phyloP scores from a whole-genome alignment of 2,888 invertebrate genomes.

The Aricia artaxerxes region DNA sequence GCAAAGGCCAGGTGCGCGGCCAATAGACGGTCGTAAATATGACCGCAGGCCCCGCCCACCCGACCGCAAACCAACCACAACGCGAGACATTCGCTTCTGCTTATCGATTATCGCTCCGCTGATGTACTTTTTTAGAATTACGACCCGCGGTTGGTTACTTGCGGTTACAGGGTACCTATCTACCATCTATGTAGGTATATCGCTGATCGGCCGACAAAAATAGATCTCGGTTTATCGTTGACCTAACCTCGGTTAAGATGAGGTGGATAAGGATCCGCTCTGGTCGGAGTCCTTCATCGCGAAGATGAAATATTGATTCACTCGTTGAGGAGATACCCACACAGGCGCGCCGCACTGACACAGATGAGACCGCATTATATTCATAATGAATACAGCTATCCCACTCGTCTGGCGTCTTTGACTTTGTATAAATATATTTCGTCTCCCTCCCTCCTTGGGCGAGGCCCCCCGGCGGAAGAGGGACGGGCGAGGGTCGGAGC shows the following conservation, averaged over 20 bases:
- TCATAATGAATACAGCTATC: constrained; percentile 81
- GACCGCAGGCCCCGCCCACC: constrained; percentile 83
- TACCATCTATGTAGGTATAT: neutral
- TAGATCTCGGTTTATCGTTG: too few species aligned
- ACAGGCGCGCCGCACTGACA: constrained; percentile 68
- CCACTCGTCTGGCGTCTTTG: constrained; percentile 78
- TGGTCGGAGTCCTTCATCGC: constrained; percentile 60
- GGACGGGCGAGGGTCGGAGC: constrained; percentile 72
- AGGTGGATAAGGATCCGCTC: constrained; percentile 47
- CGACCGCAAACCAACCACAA: constrained; percentile 84
- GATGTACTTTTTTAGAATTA: constrained; percentile 65
- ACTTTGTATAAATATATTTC: constrained; percentile 80
- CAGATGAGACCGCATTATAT: constrained; percentile 77
- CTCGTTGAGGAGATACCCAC: constrained; percentile 69
- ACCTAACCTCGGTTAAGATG: neutral
- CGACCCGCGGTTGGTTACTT: constrained; percentile 51
- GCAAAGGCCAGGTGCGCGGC: constrained; percentile 80
- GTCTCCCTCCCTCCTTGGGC: constrained; percentile 66
- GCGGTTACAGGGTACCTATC: constrained; percentile 36
- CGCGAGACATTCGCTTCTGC: constrained; percentile 72
- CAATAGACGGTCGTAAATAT: constrained; percentile 81
- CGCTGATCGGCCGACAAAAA: neutral
- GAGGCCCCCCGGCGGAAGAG: constrained; percentile 63
- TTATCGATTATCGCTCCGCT: constrained; percentile 67
- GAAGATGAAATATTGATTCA: constrained; percentile 78